These are phyloP conservation scores for Callitettix versicolor DNA, from an alignment of 1,140 invertebrate genomes.

Conservation along the genomic window DNA sequence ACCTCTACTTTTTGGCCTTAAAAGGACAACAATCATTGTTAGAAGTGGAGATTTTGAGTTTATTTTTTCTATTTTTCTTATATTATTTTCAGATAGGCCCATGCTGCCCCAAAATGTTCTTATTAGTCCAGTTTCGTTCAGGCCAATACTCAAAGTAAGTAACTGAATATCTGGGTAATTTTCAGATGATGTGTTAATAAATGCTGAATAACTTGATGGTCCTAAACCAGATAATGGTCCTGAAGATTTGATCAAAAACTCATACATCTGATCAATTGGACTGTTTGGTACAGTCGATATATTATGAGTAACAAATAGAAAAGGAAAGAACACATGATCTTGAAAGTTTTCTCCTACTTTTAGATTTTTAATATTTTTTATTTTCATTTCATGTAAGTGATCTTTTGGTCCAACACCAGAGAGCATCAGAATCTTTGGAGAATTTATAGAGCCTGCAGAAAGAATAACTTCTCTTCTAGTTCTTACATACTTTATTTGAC, in stretches of 20 bases:
- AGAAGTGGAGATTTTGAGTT: too few relatives aligned
- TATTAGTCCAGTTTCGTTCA: constrained; percentile 32
- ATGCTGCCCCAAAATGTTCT: too few relatives aligned
- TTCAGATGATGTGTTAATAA: constrained; percentile 39
- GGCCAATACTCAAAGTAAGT: constrained; percentile 18
- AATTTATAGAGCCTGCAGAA: constrained; percentile 66
- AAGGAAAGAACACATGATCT: constrained; percentile 53
- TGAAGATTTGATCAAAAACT: constrained; percentile 5
- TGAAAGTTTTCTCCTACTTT: constrained; percentile 74
- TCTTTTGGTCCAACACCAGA: constrained; percentile 71
- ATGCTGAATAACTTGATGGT: neutral
- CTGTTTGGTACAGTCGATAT: constrained; percentile 38
- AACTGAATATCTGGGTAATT: constrained; percentile 60
- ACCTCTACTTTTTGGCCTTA: constrained; percentile 51
- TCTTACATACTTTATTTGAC: constrained; percentile 35
- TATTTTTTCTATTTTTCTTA: too few relatives aligned
- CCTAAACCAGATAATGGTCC: neutral
- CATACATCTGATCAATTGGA: constrained; percentile 39
- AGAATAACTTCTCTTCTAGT: constrained; percentile 51
- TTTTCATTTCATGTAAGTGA: constrained; percentile 55
- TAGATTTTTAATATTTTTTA: constrained; percentile 56
- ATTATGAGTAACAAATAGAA: too few relatives aligned
- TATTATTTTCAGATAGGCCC: too few relatives aligned
- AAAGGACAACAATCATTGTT: too few relatives aligned
- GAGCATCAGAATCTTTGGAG: constrained; percentile 71